Percentiles rank a stretch among this genome's conserved stretches.
These are phyloP conservation scores for Machaerirhynchus nigripectus DNA, from an alignment of 2,113 vertebrate genomes.

Conservation along the genomic window DNA sequence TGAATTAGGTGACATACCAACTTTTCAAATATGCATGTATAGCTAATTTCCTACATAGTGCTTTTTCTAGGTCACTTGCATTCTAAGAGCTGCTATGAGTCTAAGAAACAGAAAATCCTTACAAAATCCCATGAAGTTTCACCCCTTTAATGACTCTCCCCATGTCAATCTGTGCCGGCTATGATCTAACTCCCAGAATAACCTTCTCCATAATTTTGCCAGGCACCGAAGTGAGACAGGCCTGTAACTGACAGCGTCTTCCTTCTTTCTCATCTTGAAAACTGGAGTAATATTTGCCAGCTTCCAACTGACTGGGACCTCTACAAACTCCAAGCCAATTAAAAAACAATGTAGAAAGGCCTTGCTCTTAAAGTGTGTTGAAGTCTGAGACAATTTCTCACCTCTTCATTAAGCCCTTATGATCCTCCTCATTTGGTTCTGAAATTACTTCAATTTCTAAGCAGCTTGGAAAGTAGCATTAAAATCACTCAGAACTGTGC, in stretches of 20 bases:
- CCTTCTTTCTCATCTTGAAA: neutral
- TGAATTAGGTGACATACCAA: neutral
- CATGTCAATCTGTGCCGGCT: neutral
- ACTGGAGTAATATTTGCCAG: neutral
- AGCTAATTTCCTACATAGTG: neutral
- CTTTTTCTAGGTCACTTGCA: neutral
- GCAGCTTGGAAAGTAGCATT: neutral
- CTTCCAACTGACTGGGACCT: neutral
- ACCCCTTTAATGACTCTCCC: neutral
- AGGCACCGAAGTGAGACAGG: neutral
- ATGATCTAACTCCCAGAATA: neutral
- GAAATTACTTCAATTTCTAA: neutral
- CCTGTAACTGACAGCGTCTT: neutral
- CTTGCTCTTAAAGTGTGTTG: neutral
- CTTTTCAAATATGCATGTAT: neutral
- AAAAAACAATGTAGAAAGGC: neutral
- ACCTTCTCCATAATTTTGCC: neutral
- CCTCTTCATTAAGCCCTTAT: neutral
- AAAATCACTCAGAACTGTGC: neutral
- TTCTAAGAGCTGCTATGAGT: neutral
- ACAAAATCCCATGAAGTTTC: neutral
- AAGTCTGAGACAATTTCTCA: neutral
- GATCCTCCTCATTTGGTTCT: neutral
- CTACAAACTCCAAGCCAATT: neutral
- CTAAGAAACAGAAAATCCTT: neutral